Base-by-base conservation (phyloP, 2,888 invertebrate genomes). In the Platypus cylindrus region DNA sequence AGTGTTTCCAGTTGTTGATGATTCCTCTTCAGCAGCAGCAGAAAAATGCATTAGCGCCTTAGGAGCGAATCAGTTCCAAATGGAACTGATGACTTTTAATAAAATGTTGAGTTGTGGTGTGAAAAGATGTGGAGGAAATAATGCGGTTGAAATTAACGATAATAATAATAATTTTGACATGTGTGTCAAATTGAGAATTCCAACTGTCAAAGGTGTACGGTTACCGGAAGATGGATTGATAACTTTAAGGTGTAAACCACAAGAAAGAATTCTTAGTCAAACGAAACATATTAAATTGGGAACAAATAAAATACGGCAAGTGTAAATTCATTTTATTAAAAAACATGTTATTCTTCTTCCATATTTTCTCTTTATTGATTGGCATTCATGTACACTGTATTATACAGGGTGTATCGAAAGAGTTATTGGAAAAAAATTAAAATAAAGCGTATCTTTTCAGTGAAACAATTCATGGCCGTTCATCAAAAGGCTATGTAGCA, bases 101-200 rank as follows among this genome's bases (percentile, higher is more conserved):
- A 58, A 63, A 41, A 70, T 73, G 50, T 52, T 58, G 35, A 58
- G 58, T 20, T 73, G 73, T 45, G 72, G 71, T 0, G 64, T 73
- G 0, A 51, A 53, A 2, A 53, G 62, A 36, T 72, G 71, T 48
- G 55, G 43, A 45, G 17, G 31, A 33, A 12, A 37, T n/a, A 12
- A 13, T 13, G 22, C 11, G 32, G 27, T 5, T 27, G 7, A 4
- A 8, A 12, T 9, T 11, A n/a, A 11, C 9, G 27, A 27, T 12
- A 16, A 15, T 32, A 28, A 17, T 38, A 30, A 26, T 7, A 18
- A 26, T 16, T 29, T 36, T n/a, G 65, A 67, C 48, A 61, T 71
- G 45, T 73, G 73, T 43, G 49, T 71, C n/a, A 59, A 62, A 3
- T 25, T 73, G 3, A 56, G 73, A 27, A 67, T 73, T 51, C 71